A percentile compares a stretch with the other conserved stretches of the same genome.
Conservation (phyloP, 2,888 invertebrate genomes). For the Cyrtodaria siliqua region DNA sequence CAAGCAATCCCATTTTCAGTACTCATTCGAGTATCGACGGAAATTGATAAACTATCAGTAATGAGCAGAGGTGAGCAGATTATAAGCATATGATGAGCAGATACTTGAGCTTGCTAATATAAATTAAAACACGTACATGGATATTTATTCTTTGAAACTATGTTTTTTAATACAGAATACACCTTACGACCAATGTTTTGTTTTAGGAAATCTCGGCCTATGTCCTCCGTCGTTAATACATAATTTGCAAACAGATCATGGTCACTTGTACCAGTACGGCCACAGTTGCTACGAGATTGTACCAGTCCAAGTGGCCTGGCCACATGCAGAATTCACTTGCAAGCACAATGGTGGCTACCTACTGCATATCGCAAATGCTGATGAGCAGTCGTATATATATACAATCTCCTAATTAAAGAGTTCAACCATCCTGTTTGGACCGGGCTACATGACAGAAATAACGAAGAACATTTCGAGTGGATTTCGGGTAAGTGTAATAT, state of each 20-base stretch:
- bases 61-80: no score
- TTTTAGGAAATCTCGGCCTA: no score
- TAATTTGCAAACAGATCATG: background rate
- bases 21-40: no score
- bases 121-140: no score
- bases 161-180: no score
- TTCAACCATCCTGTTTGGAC: constrained; percentile 25
- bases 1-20: no score
- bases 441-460: constrained; percentile 18
- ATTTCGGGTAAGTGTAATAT: constrained; percentile 10
- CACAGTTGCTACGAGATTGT: constrained; percentile 33
- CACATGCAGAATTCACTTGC: constrained; percentile 24
- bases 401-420: background rate
- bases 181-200: no score
- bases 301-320: constrained; percentile 4
- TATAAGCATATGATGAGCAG: no score
- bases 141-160: no score
- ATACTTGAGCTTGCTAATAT: no score
- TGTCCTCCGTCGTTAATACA: no score
- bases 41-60: no score
- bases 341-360: constrained; percentile 26
- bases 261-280: constrained; percentile 3
- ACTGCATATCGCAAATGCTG: background rate
- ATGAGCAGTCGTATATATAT: constrained; percentile 10
- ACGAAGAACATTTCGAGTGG: constrained; percentile 27